Evolutionary conservation across 2,797 vertebrate species (phyloP).

Genomic region (Crypturellus tataupa): DNA sequence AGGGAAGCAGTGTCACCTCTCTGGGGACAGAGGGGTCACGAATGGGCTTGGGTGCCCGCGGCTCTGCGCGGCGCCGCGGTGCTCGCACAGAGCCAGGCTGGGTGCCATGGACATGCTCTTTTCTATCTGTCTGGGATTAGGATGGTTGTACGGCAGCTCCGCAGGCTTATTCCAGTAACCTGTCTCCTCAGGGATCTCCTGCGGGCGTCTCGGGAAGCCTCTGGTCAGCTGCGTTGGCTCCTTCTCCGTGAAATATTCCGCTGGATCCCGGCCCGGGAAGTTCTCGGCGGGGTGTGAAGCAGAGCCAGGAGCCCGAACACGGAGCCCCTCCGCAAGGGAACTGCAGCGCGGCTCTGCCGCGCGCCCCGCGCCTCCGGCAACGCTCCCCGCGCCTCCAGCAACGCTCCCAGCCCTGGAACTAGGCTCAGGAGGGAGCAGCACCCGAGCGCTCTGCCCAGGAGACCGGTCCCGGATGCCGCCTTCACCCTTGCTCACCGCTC

Average conservation of each 20-base stretch:
- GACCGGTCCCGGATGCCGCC: constrained; percentile 85
- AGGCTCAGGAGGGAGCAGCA: neutral
- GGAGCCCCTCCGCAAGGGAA: too few relatives aligned
- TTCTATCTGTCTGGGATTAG: neutral
- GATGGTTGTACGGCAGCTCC: neutral
- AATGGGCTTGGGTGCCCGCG: neutral
- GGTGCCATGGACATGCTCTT: neutral
- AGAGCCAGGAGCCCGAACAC: too few relatives aligned
- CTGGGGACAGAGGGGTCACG: neutral
- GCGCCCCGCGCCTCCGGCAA: too few relatives aligned
- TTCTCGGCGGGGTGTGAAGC: too few relatives aligned
- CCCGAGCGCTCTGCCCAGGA: constrained; percentile 80
- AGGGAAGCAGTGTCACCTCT: neutral
- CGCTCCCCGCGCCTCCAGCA: too few relatives aligned
- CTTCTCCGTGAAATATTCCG: neutral
- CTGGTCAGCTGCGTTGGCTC: neutral
- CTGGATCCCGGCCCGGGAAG: too few relatives aligned
- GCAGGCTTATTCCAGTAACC: neutral
- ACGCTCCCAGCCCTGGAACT: too few relatives aligned
- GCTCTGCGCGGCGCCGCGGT: neutral
- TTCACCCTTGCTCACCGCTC: constrained; percentile 87
- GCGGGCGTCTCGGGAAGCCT: neutral
- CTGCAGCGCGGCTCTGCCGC: too few relatives aligned
- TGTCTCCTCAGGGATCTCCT: neutral
- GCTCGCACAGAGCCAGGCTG: neutral